phyloP scores from a whole-genome alignment of 2,888 invertebrate species.

The Tiphia femorata region DNA sequence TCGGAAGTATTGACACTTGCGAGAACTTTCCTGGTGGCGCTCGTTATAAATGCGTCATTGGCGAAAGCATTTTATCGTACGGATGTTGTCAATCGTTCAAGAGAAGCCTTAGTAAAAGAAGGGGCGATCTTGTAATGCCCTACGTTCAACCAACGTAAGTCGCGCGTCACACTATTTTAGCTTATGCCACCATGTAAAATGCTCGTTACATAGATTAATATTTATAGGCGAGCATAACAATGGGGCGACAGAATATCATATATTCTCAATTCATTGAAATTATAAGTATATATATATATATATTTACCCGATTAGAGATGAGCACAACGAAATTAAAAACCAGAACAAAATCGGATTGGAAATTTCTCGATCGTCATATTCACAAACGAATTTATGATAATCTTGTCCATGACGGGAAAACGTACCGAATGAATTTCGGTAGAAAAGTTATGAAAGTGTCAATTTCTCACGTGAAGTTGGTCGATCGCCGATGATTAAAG shows the following conservation, averaged over 20 bases:
- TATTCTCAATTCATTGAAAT: background rate
- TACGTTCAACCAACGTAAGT: conserved; percentile 2
- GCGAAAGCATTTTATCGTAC: too few species aligned
- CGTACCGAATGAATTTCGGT: conserved; percentile 16
- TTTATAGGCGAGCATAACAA: conserved; percentile 9
- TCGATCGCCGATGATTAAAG: conserved; percentile 25
- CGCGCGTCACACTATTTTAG: conserved; percentile 6
- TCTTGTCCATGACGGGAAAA: conserved; percentile 1
- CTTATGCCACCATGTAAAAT: background rate
- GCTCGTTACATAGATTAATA: background rate
- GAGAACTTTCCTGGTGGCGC: too few species aligned
- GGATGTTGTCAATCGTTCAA: too few species aligned
- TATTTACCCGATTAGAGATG: too few species aligned
- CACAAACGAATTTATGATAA: conserved; percentile 6
- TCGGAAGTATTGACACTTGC: too few species aligned
- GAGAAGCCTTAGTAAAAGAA: too few species aligned
- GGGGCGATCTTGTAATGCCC: too few species aligned
- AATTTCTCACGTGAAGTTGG: conserved; percentile 23
- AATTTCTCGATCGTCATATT: conserved; percentile 23
- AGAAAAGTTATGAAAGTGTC: conserved; percentile 24
- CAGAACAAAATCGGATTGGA: conserved; percentile 8
- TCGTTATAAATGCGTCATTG: too few species aligned
- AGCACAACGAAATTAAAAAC: background rate
- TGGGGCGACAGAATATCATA: conserved; percentile 16
- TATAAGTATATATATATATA: too few species aligned